phyloP scores from a whole-genome alignment of 2,113 vertebrate species.

The Potamarius usumacintae region DNA sequence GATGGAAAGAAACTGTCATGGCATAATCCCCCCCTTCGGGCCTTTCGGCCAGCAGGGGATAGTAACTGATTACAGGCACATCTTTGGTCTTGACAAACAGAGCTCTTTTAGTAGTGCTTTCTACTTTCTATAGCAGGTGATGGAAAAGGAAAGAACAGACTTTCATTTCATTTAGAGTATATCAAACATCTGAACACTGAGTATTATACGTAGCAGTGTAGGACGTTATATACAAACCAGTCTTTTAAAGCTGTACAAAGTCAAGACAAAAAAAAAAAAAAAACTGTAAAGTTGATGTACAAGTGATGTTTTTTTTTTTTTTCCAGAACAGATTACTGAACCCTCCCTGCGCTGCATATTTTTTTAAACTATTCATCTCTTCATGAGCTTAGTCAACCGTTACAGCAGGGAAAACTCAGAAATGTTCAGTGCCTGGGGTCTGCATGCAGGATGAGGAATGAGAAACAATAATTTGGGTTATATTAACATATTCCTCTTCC shows the following conservation, averaged over 20 bases:
- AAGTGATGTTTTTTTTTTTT: neutral
- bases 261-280: neutral
- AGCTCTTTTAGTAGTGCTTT: neutral
- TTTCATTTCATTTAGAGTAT: neutral
- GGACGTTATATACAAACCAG: neutral
- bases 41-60: too few species aligned
- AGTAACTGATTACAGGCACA: neutral
- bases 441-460: neutral
- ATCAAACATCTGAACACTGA: neutral
- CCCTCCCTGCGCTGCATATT: neutral
- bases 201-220: neutral
- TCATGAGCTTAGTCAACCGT: neutral
- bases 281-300: neutral
- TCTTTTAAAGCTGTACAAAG: neutral
- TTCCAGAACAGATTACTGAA: neutral
- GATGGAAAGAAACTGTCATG: too few species aligned
- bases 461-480: neutral
- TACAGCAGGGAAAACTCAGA: constrained; percentile 1
- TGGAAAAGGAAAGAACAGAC: neutral
- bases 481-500: neutral
- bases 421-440: neutral
- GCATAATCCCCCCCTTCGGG: too few species aligned
- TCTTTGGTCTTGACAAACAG: neutral
- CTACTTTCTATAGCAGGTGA: neutral
- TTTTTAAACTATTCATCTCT: neutral